Base-by-base conservation (phyloP, 30 jellyfish, hydroid and myxozoan species). In the Pelagia noctiluca region DNA sequence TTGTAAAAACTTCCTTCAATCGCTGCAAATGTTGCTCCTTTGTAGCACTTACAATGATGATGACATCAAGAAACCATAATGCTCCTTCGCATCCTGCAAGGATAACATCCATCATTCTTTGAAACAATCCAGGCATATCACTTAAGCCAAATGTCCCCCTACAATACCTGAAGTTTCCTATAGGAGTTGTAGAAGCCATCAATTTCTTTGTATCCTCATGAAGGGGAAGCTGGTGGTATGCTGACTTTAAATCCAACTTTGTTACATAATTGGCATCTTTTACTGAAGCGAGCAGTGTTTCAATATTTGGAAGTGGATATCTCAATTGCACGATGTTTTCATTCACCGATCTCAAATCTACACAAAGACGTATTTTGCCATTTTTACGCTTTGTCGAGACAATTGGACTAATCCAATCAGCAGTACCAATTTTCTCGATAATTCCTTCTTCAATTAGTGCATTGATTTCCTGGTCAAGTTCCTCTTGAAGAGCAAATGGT, bases 401-500 rank as follows among this genome's bases (percentile, higher is more conserved):
- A 54, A 54, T 21, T 54, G 71, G 71, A 54, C 71, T 54, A 57
- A 50, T 42, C 66, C 26, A 24, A 16, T 19, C 31, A 3, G 60
- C 18, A 1, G 75, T 31, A 54, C 7, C 23, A 52, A 30, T 19
- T 28, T 30, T n/a, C 86, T 75, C 77, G 48, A 63, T 63, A 63
- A 63, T 63, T 63, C 77, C 77, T 63, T 63, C 77, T 16, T 63
- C 48, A 63, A 63, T 46, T 63, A 63, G 48, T 63, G 77, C 77
- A 23, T 63, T 30, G 49, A 63, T 24, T 63, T 63, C 77, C 77
- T 63, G 50, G 33, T 63, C 21, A 29, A 63, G 46, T 63, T 63
- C 77, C 77, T 63, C 77, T 63, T 63, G 77, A 63, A 63, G 77
- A 63, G 77, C 77, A 63, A 63, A 63, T 23, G 77, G 77, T 29